phyloP scores from a whole-genome alignment of 1,140 invertebrate genomes.

The Paraescarpia echinospica region DNA sequence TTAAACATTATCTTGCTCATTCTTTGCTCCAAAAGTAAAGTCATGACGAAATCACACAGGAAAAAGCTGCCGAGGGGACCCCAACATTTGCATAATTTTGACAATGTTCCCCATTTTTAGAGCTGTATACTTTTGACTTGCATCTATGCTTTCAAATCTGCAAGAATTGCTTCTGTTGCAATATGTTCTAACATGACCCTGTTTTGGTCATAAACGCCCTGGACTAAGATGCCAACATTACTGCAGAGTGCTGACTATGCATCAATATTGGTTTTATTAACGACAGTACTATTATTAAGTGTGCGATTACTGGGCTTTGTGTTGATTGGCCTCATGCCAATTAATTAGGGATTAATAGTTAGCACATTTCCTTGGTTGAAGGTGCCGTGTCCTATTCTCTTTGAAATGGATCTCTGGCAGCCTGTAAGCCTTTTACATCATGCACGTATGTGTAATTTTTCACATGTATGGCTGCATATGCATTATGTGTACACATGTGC shows the following conservation, averaged over 20 bases:
- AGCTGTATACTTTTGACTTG: too few species aligned
- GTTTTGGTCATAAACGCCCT: too few species aligned
- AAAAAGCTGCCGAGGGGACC: too few species aligned
- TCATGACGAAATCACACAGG: too few species aligned
- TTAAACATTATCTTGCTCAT: too few species aligned
- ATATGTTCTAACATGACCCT: too few species aligned
- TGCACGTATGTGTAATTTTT: neutral
- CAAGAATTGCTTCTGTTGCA: too few species aligned
- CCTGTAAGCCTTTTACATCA: neutral
- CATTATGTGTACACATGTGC: neutral
- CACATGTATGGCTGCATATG: too few species aligned
- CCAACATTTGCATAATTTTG: too few species aligned
- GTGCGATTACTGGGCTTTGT: neutral
- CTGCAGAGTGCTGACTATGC: neutral
- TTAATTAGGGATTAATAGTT: neutral
- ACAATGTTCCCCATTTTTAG: too few species aligned
- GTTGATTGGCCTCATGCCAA: neutral
- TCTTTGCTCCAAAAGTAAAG: too few species aligned
- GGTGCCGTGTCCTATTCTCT: neutral
- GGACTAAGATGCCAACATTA: neutral
- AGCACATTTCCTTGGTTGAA: neutral
- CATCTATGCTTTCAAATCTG: too few species aligned
- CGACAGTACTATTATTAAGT: neutral
- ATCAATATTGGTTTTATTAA: neutral
- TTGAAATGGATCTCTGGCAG: neutral